Conservation (phyloP, 1,140 invertebrate genomes). For the Drosophila persimilis region DNA sequence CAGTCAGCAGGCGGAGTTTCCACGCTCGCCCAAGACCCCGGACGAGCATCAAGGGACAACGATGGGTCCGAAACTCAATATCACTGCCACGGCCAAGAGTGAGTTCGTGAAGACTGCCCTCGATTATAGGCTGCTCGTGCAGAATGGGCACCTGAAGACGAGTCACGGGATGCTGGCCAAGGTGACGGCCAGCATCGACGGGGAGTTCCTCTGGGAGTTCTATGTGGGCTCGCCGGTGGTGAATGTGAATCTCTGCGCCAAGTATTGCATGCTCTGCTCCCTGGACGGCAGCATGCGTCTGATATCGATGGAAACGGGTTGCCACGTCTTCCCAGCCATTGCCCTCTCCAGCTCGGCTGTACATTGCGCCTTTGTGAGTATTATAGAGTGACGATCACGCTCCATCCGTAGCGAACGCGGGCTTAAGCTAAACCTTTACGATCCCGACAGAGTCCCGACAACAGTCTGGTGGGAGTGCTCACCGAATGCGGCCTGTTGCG, state of each 20-base stretch:
- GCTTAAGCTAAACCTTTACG: background rate
- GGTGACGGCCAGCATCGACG: slow-evolving; percentile 50
- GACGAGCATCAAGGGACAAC: slow-evolving; percentile 57
- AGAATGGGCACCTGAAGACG: slow-evolving; percentile 71
- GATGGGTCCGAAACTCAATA: slow-evolving; percentile 57
- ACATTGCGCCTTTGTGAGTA: slow-evolving; percentile 79
- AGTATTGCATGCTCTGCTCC: slow-evolving; percentile 77
- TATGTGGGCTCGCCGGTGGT: slow-evolving; percentile 73
- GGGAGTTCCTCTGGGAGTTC: slow-evolving; percentile 58
- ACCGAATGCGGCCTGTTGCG: slow-evolving; percentile 72
- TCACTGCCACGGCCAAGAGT: slow-evolving; percentile 62
- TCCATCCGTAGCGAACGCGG: too few species aligned
- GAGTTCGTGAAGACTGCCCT: slow-evolving; percentile 66
- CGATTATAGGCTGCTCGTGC: slow-evolving; percentile 71
- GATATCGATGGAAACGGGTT: slow-evolving; percentile 68
- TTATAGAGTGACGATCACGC: too few species aligned
- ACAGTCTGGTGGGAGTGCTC: slow-evolving; percentile 70
- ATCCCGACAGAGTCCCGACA: slow-evolving; percentile 59
- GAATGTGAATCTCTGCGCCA: slow-evolving; percentile 76
- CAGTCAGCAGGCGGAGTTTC: slow-evolving; percentile 3
- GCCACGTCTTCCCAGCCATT: slow-evolving; percentile 70
- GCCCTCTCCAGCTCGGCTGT: slow-evolving; percentile 59
- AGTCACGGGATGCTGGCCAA: slow-evolving; percentile 68
- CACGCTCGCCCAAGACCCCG: background rate
- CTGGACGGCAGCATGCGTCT: slow-evolving; percentile 76